Evolutionary conservation across 2,113 vertebrate species (phyloP).

Genomic region (Pituophis catenifer): DNA sequence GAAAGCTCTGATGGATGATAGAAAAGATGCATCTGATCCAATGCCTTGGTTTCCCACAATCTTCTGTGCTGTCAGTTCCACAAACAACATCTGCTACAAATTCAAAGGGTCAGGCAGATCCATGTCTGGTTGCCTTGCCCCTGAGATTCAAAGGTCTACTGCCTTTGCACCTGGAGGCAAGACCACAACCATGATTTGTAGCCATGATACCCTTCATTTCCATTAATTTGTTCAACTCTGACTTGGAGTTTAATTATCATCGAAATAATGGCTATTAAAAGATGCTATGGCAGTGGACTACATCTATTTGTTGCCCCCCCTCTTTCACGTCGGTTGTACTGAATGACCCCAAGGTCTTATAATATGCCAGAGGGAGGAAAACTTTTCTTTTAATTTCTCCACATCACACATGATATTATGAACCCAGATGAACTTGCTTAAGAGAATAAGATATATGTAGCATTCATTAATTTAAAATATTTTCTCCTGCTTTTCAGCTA

Average conservation of each 20-base stretch:
- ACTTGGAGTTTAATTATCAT: not conserved
- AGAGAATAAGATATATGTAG: not conserved
- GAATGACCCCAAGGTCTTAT: not conserved
- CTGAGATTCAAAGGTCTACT: not conserved
- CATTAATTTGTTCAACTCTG: not conserved
- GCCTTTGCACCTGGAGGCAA: not conserved
- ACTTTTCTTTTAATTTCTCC: not conserved
- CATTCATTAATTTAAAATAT: not conserved
- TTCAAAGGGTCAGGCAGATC: not conserved
- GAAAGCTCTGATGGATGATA: not conserved
- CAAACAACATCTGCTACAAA: not conserved
- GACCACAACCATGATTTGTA: not conserved
- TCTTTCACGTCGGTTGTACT: not conserved
- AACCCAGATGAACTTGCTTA: not conserved
- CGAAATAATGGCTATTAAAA: not conserved
- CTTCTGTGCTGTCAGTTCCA: not conserved
- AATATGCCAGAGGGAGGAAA: not conserved
- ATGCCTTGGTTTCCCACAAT: not conserved
- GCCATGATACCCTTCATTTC: not conserved
- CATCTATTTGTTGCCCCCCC: not conserved
- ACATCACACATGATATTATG: not conserved
- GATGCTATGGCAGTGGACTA: not conserved
- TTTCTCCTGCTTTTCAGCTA: too few species aligned
- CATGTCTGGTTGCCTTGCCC: not conserved
- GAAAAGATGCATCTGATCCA: not conserved